Evolutionary conservation across 2,797 vertebrate genomes (phyloP), one percentile per base, ranked within the genome.

Genomic region (Pipistrellus pipistrellus): DNA sequence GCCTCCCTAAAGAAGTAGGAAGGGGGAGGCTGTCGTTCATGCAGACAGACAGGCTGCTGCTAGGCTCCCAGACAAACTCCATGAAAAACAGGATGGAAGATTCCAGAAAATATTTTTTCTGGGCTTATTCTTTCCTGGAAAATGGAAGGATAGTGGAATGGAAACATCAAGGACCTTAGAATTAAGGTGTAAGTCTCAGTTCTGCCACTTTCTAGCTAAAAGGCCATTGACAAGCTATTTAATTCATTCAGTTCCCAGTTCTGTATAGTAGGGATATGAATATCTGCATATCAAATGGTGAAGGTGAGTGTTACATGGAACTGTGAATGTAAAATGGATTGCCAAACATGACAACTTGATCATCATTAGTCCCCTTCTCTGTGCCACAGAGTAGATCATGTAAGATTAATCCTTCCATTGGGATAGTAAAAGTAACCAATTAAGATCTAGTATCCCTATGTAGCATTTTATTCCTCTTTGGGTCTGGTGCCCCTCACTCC

Each of bases 151-250:
- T 44, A 55, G 30, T n/a, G 9, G 71, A 95, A 41, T 48, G 46
- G 27, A 88, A 84, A 93, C 81, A 51, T 27, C 21, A 86, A 91
- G 12, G 48, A 25, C 21, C 27, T 80, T 48, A 69, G 10, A 69
- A 62, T 55, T 51, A 62, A 92, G 17, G 27, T 72, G 1, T 78
- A 41, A 66, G 68, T 76, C 35, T 93, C 41, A 57, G 64, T 23
- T 23, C 44, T 62, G n/a, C 18, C 23, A n/a, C 38, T 51, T 78
- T 83, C 55, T 55, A 95, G 53, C 38, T 90, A 27, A 95, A 81
- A 95, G 51, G 73, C 27, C 6, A 78, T 0, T 71, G 18, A 25
- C 4, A 93, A 69, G 48, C 71, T 57, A 71, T 80, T 76, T 35
- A 32, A 80, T n/a, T 55, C 38, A 48, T 77, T 90, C 6, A 30